Base-by-base conservation (phyloP, 2,888 invertebrate genomes). In the Euzetes globulus region DNA sequence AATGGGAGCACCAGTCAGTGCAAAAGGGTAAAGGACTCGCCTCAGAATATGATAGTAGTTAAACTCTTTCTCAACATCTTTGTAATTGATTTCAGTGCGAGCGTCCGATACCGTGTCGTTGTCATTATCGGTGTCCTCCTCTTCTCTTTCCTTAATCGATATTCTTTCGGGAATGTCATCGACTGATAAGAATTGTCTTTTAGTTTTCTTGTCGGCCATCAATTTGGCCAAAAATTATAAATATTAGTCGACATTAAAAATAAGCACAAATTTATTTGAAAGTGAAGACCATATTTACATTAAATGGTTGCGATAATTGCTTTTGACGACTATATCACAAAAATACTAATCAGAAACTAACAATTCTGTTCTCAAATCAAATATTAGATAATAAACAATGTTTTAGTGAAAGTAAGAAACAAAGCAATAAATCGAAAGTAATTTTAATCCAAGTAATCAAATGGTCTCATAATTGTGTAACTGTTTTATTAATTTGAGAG, bases 1-100 rank as follows among this genome's bases (percentile, higher is more conserved):
- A 19, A 68, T 68, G 17, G 68, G 68, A 7, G 68, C 68, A 41
- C 68, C 68, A 5, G 37, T 68, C 37, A 68, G 11, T 17, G n/a
- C 22, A 13, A 68, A 68, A 3, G 68, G 68, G n/a, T 22, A 45
- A 5, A 68, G 22, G 0, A 68, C 41, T 13, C 41, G 37, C 41
- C 68, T 37, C 15, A 68, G 13, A n/a, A 68, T 68, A 7, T 68
- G 11, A 22, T 68, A 68, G 45, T 68, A 68, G 22, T 13, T 68
- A 45, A 68, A 68, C 0, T 68, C 68, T 1, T 22, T 37, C n/a
- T 68, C 22, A 3, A 68, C 37, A 9, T 68, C 41, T n/a, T 37
- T 19, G n/a, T 19, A 22, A 68, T 68, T 45, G 19, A 60, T 60
- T 60, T 60, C 60, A 9, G 60, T 33, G 29, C 29, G 9, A 6